A percentile compares a stretch with the other conserved stretches of the same genome.
Evolutionary conservation across 1,140 invertebrate species (phyloP).

Genomic region (Gryon sp.): DNA sequence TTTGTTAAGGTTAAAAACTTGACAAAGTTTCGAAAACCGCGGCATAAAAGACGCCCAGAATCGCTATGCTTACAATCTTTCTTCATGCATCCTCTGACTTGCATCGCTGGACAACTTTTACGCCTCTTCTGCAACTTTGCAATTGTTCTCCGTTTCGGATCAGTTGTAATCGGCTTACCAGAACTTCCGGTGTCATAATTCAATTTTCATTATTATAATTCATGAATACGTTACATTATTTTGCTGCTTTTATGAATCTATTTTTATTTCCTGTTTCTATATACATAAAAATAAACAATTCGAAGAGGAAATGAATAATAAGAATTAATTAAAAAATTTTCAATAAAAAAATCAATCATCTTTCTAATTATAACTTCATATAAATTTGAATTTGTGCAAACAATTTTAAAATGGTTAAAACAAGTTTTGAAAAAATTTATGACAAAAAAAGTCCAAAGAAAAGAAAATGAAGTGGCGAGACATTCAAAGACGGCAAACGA

Average conservation of each 20-base stretch:
- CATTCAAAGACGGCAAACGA: constrained; percentile 7
- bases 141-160: constrained; percentile 47
- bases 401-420: too few species aligned
- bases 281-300: not conserved
- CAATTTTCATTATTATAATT: constrained; percentile 47
- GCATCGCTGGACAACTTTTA: constrained; percentile 36
- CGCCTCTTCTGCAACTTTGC: constrained; percentile 34
- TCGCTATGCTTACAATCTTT: constrained; percentile 13
- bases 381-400: too few species aligned
- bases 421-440: too few species aligned
- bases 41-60: constrained; percentile 27
- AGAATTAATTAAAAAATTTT: too few species aligned
- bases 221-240: constrained; percentile 32
- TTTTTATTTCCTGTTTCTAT: not conserved
- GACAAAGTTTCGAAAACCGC: constrained; percentile 33
- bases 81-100: constrained; percentile 16
- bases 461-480: too few species aligned
- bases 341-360: not conserved
- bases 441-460: too few species aligned
- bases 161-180: constrained; percentile 48
- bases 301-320: too few species aligned
- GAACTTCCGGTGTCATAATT: constrained; percentile 32
- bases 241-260: not conserved
- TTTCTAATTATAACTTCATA: too few species aligned
- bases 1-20: constrained; percentile 47